Evolutionary conservation across 2,113 vertebrate genomes (phyloP), one percentile per base, ranked within the genome.

Genomic region (Rhinopomastus cyanomelas): DNA sequence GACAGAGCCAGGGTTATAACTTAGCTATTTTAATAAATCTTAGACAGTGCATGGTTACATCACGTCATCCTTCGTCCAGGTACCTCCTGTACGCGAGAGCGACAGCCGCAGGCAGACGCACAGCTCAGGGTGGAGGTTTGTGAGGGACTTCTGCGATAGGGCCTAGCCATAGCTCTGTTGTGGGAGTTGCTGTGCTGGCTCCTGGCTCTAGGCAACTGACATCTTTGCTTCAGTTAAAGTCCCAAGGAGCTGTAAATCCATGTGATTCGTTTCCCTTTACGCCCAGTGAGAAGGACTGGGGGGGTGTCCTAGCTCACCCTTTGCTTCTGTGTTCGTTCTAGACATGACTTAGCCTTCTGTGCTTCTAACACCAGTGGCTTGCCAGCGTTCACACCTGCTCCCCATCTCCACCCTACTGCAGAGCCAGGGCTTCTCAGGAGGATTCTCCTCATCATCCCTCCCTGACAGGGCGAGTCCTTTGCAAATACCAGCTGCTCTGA

Each of bases 21-120:
- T 95, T 95, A 96, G 32, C 94, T 90, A 87, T 93, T 96, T 95
- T 95, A 95, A 95, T 95, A 90, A 96, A 84, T 95, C 94, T 93
- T 87, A 85, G 52, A 87, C 78, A 95, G 92, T 93, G 92, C 88
- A 74, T 56, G 95, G 88, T 87, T 92, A 73, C 52, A 73, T 84
- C 29, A 86, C 82, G 88, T 46, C 77, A 42, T 90, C 86, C 92
- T 95, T 88, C 1, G 18, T 52, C 87, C 88, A n/a, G 73, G 18
- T 81, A 80, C 87, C 86, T 12, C 46, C 5, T 52, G 87, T 87
- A 44, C 78, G 64, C 79, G 37, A 29, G 34, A 95, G 88, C 71
- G 1, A 74, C 67, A n/a, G 69, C 75, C 90, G 93, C 88, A 92
- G 93, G 87, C 86, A 85, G 89, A 39, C 72, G 76, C 89, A 75